Base-by-base conservation (phyloP, 1,140 invertebrate species). In the Listronotus bonariensis region DNA sequence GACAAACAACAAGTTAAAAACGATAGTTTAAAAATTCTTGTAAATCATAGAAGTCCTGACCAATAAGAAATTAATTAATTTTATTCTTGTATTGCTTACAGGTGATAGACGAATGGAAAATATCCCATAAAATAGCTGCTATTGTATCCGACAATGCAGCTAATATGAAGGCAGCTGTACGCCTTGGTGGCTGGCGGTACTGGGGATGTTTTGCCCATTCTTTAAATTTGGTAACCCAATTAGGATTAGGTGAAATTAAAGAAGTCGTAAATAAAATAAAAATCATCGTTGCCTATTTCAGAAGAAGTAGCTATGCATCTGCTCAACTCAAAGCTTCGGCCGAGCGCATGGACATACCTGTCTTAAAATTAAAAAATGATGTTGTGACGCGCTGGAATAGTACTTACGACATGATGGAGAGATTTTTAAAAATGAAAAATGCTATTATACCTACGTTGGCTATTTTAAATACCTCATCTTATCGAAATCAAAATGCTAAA, bases 321-420 rank as follows among this genome's bases (percentile, higher is more conserved):
- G 12, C 31, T 49, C n/a, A 45, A 65, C 49, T 58, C 38, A 72
- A 61, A 43, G 48, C 26, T 26, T 66, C 53, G 14, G 15, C 46
- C 65, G 40, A 64, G 48, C 32, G 57, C 40, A 52, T 69, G 54
- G 64, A 57, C 14, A 43, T 66, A 6, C 62, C 56, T 9, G 17
- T 34, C 14, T 48, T 71, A 14, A 79, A 78, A 55, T 41, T 74
- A 0, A 77, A n/a, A 58, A 72, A 73, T 45, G 75, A 78, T 17
- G 72, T 75, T 9, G 6, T 41, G 1, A 75, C 73, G 3, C 55
- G 74, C 0, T 78, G 74, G 76, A 76, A 72, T 51, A 73, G 71
- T 6, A 75, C 70, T 0, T 76, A 66, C 51, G 71, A 76, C 26
- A 78, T 77, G 75, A 14, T 76, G 0, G 43, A 63, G 0, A 46